phyloP scores from a whole-genome alignment of 2,888 invertebrate genomes.

The Eupithecia inturbata region DNA sequence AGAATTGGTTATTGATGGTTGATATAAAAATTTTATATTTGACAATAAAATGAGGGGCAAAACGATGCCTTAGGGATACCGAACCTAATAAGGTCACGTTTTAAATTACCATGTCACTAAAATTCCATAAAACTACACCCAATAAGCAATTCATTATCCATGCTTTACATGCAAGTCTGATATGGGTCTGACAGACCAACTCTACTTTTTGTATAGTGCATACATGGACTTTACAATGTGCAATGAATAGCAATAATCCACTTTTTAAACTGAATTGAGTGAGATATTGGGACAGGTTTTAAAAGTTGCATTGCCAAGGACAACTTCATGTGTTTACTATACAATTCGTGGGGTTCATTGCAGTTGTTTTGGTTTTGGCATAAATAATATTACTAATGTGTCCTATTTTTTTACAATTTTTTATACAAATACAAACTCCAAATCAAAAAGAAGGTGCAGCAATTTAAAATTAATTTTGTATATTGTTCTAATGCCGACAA shows the following conservation, averaged over 20 bases:
- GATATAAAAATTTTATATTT: neutral
- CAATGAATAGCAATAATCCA: slow-evolving; percentile 40
- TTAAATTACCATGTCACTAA: slow-evolving; percentile 9
- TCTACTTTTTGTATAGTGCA: slow-evolving; percentile 15
- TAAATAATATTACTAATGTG: neutral
- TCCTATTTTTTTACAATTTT: neutral
- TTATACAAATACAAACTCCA: neutral
- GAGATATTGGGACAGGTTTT: slow-evolving; percentile 37
- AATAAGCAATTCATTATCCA: slow-evolving; percentile 26
- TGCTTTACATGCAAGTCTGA: slow-evolving; percentile 10
- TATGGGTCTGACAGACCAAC: slow-evolving; percentile 23
- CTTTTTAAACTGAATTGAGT: slow-evolving; percentile 37
- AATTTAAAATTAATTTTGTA: too few species aligned
- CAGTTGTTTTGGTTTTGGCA: neutral
- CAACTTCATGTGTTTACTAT: slow-evolving; percentile 44
- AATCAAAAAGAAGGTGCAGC: too few species aligned
- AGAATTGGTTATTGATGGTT: neutral
- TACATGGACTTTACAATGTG: slow-evolving; percentile 23
- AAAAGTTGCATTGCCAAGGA: slow-evolving; percentile 54
- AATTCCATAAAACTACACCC: neutral
- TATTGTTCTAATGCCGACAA: too few species aligned
- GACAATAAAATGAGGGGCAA: neutral
- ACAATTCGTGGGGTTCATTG: slow-evolving; percentile 34
- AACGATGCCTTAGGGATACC: neutral
- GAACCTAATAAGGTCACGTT: neutral